Base-by-base conservation (phyloP, 2,797 vertebrate species). In the Cyclopterus lumpus region DNA sequence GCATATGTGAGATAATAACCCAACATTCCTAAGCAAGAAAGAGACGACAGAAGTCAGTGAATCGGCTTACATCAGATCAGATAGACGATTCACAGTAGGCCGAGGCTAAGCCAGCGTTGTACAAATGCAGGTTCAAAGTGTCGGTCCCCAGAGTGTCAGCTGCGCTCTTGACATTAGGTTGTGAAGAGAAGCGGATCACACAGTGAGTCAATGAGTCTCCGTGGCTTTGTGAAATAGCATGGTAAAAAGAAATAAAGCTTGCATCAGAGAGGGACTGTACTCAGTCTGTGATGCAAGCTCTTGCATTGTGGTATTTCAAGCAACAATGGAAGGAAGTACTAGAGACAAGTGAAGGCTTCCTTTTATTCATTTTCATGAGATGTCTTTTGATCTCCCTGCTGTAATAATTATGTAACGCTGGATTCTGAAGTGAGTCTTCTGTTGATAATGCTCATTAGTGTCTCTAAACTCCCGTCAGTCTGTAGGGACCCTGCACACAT, bases 111-210 rank as follows among this genome's bases (percentile, higher is more conserved):
- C 46, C 58, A 62, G 57, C 11, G 2, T 71, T 63, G 51, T 60
- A 72, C 75, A 73, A 79, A 79, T 71, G 65, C 68, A 68, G 86
- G 81, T 89, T 90, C 81, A 89, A 83, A 90, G 88, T 79, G 79
- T 64, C 34, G 1, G 62, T 82, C 83, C 79, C 82, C 62, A 24
- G 81, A 72, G 86, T 58, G 62, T 69, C 80, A 67, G 78, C 67
- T 40, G 67, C 22, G 55, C 67, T 73, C 80, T 80, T 73, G 80
- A 91, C 73, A 75, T 79, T 77, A 65, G 66, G 28, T 58, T 85
- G 71, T 83, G 60, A 80, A 66, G 70, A 77, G 66, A 74, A 81
- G 51, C 71, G 62, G 70, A 84, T 85, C 84, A 79, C 77, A 82
- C 51, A 44, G 70, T 26, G 44, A 84, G 76, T 86, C 67, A 57